phyloP scores from a whole-genome alignment of 2,888 invertebrate genomes.

The Megamerina dolium region DNA sequence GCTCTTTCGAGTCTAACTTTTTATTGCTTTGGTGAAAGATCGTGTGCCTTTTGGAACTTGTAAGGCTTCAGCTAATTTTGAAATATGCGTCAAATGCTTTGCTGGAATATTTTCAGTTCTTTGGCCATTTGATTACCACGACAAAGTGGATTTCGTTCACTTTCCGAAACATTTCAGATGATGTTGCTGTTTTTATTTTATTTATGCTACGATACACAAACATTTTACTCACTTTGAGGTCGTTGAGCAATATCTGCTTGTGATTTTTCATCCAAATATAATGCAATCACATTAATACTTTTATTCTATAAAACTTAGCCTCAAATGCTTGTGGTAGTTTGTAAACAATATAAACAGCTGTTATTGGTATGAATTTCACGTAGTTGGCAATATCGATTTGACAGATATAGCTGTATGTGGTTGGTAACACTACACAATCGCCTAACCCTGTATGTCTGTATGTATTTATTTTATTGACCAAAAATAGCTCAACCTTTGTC shows the following conservation, averaged over 20 bases:
- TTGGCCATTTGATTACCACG: not conserved
- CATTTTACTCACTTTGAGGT: not conserved
- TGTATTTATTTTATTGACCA: no score
- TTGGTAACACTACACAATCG: not conserved
- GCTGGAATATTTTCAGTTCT: not conserved
- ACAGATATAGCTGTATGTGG: not conserved
- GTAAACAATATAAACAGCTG: not conserved
- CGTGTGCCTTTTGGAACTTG: not conserved
- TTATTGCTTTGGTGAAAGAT: not conserved
- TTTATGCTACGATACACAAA: not conserved
- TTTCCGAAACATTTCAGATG: not conserved
- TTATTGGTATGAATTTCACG: not conserved
- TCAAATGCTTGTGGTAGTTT: not conserved
- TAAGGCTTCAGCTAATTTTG: not conserved
- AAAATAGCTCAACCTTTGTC: no score
- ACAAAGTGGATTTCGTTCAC: not conserved
- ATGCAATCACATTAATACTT: not conserved
- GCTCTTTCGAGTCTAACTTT: not conserved
- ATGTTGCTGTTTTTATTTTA: not conserved
- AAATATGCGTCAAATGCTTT: not conserved
- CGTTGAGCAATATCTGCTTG: not conserved
- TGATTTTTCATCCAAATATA: not conserved
- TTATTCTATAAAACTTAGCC: not conserved
- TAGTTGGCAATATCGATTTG: not conserved
- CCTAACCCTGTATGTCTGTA: not conserved